These are phyloP conservation scores for Eupsilia transversa DNA, from an alignment of 2,888 invertebrate species.

Conservation along the genomic window DNA sequence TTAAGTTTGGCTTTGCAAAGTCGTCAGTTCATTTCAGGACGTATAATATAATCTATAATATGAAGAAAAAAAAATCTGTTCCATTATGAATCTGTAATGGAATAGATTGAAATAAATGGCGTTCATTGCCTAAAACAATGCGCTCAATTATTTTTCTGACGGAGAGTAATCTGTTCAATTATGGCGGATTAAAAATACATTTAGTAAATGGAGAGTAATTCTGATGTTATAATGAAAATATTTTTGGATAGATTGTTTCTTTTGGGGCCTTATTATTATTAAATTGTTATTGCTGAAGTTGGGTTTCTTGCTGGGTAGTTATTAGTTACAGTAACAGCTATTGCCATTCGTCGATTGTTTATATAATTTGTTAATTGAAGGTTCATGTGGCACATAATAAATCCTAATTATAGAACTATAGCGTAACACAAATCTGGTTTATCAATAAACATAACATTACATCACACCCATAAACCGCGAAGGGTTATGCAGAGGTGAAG, in stretches of 20 bases:
- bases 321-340: neutral
- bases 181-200: conserved; percentile 56
- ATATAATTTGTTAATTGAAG: neutral
- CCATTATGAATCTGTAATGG: conserved; percentile 31
- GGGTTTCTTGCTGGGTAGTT: neutral
- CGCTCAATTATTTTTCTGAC: conserved; percentile 54
- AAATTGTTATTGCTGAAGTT: neutral
- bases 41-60: too few species aligned
- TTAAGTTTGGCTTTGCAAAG: neutral
- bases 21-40: neutral
- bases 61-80: too few species aligned
- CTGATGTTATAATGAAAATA: conserved; percentile 34
- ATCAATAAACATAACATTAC: neutral
- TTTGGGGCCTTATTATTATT: conserved; percentile 10
- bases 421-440: neutral
- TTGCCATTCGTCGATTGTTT: neutral
- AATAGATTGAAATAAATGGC: conserved; percentile 49
- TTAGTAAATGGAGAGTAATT: conserved; percentile 48
- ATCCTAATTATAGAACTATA: too few species aligned
- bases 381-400: neutral
- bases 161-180: conserved; percentile 54
- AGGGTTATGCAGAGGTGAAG: too few species aligned
- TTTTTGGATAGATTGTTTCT: conserved; percentile 13
- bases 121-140: conserved; percentile 58
- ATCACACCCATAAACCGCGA: too few species aligned